Conservation (phyloP, 2,888 invertebrate genomes). For the Ephialtes manifestator region DNA sequence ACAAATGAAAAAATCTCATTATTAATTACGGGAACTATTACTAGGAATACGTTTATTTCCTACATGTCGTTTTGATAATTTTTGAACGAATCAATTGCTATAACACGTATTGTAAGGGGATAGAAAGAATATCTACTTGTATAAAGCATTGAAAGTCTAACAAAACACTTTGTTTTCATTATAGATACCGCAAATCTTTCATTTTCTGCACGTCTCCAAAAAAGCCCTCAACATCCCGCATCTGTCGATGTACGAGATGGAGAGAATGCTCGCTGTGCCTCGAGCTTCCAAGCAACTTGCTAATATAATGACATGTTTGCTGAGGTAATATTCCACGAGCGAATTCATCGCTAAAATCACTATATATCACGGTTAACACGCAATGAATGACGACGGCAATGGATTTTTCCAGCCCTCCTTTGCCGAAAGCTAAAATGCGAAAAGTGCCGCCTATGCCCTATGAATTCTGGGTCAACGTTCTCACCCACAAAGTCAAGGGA, state of each 20-base stretch:
- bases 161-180: conserved; percentile 57
- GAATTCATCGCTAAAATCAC: not conserved
- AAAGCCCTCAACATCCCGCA: conserved; percentile 87
- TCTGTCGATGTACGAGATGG: conserved; percentile 88
- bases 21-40: too few species aligned
- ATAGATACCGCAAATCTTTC: conserved; percentile 88
- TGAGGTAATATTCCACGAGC: conserved; percentile 82
- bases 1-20: too few species aligned
- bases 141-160: not conserved
- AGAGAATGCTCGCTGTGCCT: conserved; percentile 88
- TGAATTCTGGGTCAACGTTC: conserved; percentile 87
- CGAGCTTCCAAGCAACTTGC: conserved; percentile 87
- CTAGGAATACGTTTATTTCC: too few species aligned
- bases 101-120: not conserved
- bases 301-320: conserved; percentile 87
- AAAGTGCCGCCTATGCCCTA: conserved; percentile 88
- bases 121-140: not conserved
- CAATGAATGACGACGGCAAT: not conserved
- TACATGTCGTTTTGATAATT: too few species aligned
- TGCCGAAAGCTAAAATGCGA: conserved; percentile 83
- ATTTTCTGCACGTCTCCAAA: conserved; percentile 87
- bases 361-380: not conserved
- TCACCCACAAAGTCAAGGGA: conserved; percentile 85
- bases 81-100: too few species aligned
- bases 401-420: conserved; percentile 80